Evolutionary conservation across 2,888 invertebrate genomes (phyloP), one percentile per base, ranked within the genome.

Genomic region (Pheosia gnoma): DNA sequence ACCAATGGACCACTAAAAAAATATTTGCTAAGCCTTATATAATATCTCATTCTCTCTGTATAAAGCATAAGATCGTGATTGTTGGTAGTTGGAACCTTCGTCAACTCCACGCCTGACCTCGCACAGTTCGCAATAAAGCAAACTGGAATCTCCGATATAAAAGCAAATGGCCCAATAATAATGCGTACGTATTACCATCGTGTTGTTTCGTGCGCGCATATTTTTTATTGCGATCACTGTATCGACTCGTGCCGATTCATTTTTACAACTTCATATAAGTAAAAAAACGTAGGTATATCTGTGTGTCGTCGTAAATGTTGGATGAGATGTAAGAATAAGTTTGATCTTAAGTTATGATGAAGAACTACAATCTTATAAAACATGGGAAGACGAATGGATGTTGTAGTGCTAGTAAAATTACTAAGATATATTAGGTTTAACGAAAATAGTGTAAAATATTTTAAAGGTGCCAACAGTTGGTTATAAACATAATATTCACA

Each of bases 151-250:
- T 83, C 75, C 70, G 78, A 83, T 79, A 85, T 90, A 90, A 91
- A 90, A 89, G 73, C 83, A 87, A 90, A 91, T 88, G 89, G 79
- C 64, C 82, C 91, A 85, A 87, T 86, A 77, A 87, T 88, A 90
- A 89, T 86, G 78, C 79, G 81, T 73, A 80, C 81, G 82, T 81
- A 83, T 82, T 78, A 82, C 80, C 82, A 80, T 78, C 81, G 83
- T 82, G 81, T 82, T 88, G 87, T 88, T 85, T 84, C 84, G 79
- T 79, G 75, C 72, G 70, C 74, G 71, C 75, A 79, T 80, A 79
- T 82, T 81, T 81, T 81, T 81, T 81, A 77, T 77, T 73, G 63
- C 68, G 65, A 61, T 52, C 70, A 71, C 59, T 79, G 79, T 80
- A 80, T 80, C 76, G 78, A 71, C 67, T 70, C 78, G 81, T 25